Evolutionary conservation across 2,113 vertebrate species (phyloP).

Genomic region (Dascyllus trimaculatus): DNA sequence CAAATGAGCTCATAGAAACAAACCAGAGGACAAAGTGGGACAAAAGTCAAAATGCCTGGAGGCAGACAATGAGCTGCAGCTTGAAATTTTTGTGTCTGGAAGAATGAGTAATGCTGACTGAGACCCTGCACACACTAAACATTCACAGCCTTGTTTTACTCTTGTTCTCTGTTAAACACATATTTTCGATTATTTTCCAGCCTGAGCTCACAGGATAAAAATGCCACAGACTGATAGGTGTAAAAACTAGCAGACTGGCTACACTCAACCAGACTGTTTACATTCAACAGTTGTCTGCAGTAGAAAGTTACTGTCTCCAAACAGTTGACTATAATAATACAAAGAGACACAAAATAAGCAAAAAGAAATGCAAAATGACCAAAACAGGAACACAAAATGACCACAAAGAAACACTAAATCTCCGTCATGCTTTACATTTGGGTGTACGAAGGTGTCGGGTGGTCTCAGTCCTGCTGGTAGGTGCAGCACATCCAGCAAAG

Average conservation of each 20-base stretch:
- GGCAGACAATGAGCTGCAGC: conserved; percentile 16
- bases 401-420: neutral
- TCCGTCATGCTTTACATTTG: neutral
- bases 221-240: neutral
- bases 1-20: conserved; percentile 19
- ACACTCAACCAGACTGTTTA: too few species aligned
- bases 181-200: neutral
- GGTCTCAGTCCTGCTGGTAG: too few species aligned
- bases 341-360: too few species aligned
- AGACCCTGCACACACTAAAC: conserved; percentile 1
- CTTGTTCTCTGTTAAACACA: neutral
- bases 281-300: too few species aligned
- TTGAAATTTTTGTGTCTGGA: conserved; percentile 14
- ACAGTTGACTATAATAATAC: too few species aligned
- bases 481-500: too few species aligned
- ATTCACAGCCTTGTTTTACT: conserved; percentile 39
- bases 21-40: neutral
- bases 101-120: neutral
- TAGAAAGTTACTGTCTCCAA: too few species aligned
- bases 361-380: too few species aligned
- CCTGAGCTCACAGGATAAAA: neutral
- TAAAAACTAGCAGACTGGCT: neutral
- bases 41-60: conserved; percentile 23
- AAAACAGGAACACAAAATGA: neutral
- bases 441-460: too few species aligned